Conservation (phyloP, 2,797 vertebrate genomes). For the Xiphorhynchus erythropygius region DNA sequence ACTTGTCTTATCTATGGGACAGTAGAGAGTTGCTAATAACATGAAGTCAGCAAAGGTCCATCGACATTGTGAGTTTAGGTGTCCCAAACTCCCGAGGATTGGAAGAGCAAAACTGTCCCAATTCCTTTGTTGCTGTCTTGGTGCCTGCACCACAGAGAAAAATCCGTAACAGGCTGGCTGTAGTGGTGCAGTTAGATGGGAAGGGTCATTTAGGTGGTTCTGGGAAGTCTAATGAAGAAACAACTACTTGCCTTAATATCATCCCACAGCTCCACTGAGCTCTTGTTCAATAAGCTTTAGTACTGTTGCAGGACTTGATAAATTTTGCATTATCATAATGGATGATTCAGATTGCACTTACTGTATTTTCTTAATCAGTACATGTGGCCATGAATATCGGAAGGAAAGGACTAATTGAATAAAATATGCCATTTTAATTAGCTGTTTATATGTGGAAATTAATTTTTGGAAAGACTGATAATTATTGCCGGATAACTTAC, state of each 20-base stretch:
- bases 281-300: background rate
- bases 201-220: background rate
- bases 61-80: background rate
- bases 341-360: background rate
- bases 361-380: background rate
- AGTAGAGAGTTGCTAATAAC: background rate
- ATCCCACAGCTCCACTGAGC: background rate
- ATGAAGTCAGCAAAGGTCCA: background rate
- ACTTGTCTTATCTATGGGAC: background rate
- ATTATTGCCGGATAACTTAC: background rate
- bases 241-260: background rate
- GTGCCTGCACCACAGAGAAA: background rate
- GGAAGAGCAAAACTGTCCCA: background rate
- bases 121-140: background rate
- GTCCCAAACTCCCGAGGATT: background rate
- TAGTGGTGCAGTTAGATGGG: background rate
- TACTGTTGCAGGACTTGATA: background rate
- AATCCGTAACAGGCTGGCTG: background rate
- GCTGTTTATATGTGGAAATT: background rate
- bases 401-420: background rate
- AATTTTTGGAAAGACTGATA: background rate
- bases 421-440: background rate
- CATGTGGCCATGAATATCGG: background rate
- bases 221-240: background rate
- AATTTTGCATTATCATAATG: background rate